phyloP scores from a whole-genome alignment of 2,888 invertebrate genomes.

The Megaustenia siamemsis region DNA sequence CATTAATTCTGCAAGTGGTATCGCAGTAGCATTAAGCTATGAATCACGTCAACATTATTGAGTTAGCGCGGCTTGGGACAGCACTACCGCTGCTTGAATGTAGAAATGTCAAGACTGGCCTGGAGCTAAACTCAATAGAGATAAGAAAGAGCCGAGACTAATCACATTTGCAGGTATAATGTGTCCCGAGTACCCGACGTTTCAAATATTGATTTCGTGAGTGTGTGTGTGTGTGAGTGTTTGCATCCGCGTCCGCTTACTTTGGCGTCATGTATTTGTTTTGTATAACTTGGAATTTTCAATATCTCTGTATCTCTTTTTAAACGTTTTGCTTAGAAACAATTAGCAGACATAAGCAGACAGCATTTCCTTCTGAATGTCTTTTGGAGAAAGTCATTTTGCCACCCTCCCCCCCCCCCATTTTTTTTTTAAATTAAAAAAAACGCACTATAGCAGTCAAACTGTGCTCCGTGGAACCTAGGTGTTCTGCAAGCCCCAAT shows the following conservation, averaged over 20 bases:
- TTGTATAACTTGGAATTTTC: too few relatives aligned
- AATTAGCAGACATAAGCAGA: too few relatives aligned
- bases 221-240: too few relatives aligned
- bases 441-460: too few relatives aligned
- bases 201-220: slow-evolving; percentile 9
- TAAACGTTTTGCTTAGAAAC: too few relatives aligned
- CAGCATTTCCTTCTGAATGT: too few relatives aligned
- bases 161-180: slow-evolving; percentile 28
- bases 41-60: slow-evolving; percentile 16
- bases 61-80: neutral
- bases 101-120: slow-evolving; percentile 32
- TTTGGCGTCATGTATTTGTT: neutral
- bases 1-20: neutral
- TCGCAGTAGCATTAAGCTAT: neutral
- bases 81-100: neutral
- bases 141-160: neutral
- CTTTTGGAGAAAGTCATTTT: too few relatives aligned
- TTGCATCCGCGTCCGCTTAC: neutral
- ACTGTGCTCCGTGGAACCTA: too few relatives aligned
- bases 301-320: too few relatives aligned
- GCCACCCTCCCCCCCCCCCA: too few relatives aligned
- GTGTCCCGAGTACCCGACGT: slow-evolving; percentile 23
- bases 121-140: neutral
- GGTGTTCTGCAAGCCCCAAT: too few relatives aligned
- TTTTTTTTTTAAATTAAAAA: too few relatives aligned